A percentile compares a stretch with the other conserved stretches of the same genome.
These are phyloP conservation scores for Phoebastria nigripes DNA, from an alignment of 2,797 vertebrate species.

Conservation along the genomic window DNA sequence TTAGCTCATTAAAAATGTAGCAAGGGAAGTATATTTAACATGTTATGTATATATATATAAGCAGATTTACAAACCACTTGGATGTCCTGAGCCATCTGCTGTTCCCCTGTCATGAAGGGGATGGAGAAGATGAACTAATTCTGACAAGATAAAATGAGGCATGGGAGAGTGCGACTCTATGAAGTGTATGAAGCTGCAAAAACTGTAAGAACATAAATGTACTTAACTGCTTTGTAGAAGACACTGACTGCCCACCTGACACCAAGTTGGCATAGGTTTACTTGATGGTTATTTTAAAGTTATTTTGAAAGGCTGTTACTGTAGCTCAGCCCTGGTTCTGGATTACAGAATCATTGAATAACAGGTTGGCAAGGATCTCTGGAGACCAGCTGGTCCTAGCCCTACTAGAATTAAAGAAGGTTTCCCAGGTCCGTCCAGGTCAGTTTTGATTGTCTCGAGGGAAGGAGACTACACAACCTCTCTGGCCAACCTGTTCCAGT, in stretches of 20 bases:
- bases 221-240: neutral
- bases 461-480: neutral
- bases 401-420: neutral
- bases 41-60: neutral
- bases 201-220: neutral
- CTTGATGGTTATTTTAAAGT: neutral
- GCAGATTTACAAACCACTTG: neutral
- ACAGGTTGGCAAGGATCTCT: neutral
- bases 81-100: neutral
- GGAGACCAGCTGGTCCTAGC: neutral
- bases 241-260: neutral
- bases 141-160: neutral
- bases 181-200: neutral
- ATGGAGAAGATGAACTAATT: neutral
- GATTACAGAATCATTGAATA: neutral
- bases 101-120: neutral
- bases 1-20: neutral
- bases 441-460: neutral
- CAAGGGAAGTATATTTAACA: neutral
- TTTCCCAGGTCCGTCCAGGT: neutral
- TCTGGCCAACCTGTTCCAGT: neutral
- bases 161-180: neutral
- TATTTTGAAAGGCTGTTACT: neutral
- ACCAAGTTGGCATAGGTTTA: neutral
- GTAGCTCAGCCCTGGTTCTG: neutral